Conservation (phyloP, 2,888 invertebrate genomes). For the Erynnis tages region DNA sequence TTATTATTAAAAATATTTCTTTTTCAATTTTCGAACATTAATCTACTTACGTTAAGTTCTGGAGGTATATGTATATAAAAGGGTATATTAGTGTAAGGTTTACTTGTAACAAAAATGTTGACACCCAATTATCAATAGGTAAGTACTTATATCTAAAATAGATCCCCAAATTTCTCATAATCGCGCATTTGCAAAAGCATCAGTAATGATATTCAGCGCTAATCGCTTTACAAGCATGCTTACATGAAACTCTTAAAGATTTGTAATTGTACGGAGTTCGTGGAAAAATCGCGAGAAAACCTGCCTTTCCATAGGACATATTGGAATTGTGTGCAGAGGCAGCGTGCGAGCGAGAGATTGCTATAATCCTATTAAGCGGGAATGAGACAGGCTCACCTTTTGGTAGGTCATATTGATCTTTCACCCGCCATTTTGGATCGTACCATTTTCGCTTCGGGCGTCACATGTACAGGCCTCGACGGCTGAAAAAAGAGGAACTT, state of each 20-base stretch:
- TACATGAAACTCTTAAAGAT: constrained; percentile 50
- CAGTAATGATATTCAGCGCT: constrained; percentile 58
- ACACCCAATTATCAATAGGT: too few species aligned
- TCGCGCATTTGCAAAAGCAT: constrained; percentile 46
- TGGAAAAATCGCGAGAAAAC: constrained; percentile 64
- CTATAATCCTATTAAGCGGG: constrained; percentile 37
- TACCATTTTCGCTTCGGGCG: constrained; percentile 74
- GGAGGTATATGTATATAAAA: too few species aligned
- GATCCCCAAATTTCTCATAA: constrained; percentile 52
- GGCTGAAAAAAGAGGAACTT: constrained; percentile 60
- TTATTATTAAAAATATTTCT: too few species aligned
- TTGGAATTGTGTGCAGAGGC: constrained; percentile 60
- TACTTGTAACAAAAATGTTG: too few species aligned
- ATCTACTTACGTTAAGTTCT: too few species aligned
- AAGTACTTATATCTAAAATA: too few species aligned
- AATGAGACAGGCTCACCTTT: constrained; percentile 62
- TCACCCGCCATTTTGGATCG: constrained; percentile 79
- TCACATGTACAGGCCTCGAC: constrained; percentile 61
- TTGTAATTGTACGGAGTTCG: constrained; percentile 42
- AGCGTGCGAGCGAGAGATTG: constrained; percentile 56
- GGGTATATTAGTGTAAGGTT: too few species aligned
- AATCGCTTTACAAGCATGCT: constrained; percentile 56
- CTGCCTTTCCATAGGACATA: constrained; percentile 69
- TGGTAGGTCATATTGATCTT: constrained; percentile 81
- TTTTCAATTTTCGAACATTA: too few species aligned